phyloP scores from a whole-genome alignment of 2,888 invertebrate genomes.

The Griposia aprilina region DNA sequence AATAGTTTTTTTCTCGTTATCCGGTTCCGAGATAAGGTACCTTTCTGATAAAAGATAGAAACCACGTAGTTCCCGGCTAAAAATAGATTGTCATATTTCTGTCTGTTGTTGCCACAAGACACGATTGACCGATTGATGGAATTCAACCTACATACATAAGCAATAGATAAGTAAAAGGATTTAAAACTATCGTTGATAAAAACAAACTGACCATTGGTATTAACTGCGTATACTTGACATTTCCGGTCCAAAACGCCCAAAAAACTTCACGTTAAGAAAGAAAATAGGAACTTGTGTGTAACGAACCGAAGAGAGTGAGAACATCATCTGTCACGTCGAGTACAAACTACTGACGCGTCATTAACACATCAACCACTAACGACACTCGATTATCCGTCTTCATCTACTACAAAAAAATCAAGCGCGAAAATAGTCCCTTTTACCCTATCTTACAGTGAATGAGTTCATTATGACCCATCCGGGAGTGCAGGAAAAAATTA shows the following conservation, averaged over 20 bases:
- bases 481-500: constrained; percentile 38
- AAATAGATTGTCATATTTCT: background rate
- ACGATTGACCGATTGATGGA: background rate
- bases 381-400: constrained; percentile 38
- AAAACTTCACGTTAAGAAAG: background rate
- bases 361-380: constrained; percentile 48
- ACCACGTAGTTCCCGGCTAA: background rate
- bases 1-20: background rate
- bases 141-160: background rate
- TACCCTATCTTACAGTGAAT: constrained; percentile 32
- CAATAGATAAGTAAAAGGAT: background rate
- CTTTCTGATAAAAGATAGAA: constrained; percentile 2
- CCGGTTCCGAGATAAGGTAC: background rate
- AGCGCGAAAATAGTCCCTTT: constrained; percentile 20
- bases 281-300: constrained; percentile 19
- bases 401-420: constrained; percentile 36
- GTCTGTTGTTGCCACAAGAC: background rate
- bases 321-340: constrained; percentile 46
- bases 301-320: constrained; percentile 20
- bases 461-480: constrained; percentile 41
- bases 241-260: background rate
- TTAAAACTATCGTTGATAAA: background rate
- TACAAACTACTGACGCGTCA: constrained; percentile 40
- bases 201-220: background rate
- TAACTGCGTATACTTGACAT: constrained; percentile 8